Evolutionary conservation across 2,113 vertebrate genomes (phyloP).

Genomic region (Pungitius pungitius): DNA sequence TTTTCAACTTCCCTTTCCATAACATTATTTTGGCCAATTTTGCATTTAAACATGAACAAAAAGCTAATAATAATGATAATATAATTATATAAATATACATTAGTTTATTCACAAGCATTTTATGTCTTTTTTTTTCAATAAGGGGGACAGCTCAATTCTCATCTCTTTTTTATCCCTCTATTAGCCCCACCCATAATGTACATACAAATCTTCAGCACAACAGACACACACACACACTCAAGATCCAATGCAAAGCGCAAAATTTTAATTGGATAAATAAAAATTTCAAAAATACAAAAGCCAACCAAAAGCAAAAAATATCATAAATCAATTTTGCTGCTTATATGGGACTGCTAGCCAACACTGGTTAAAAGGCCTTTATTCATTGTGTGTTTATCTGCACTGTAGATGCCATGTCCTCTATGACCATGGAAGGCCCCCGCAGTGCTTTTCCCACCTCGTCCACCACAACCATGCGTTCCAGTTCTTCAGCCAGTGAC

Average conservation of each 20-base stretch:
- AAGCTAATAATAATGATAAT: slow-evolving; percentile 35
- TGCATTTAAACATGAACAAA: slow-evolving; percentile 37
- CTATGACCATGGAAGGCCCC: slow-evolving; percentile 98
- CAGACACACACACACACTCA: slow-evolving; percentile 24
- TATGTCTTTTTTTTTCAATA: slow-evolving; percentile 11
- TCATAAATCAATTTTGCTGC: slow-evolving; percentile 70
- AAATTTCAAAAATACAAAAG: slow-evolving; percentile 28
- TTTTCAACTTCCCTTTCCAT: slow-evolving; percentile 44
- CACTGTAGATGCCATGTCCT: slow-evolving; percentile 97
- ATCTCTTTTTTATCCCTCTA: slow-evolving; percentile 11
- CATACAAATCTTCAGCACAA: slow-evolving; percentile 24
- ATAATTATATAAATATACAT: background rate
- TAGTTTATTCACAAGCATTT: slow-evolving; percentile 8
- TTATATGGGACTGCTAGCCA: slow-evolving; percentile 95
- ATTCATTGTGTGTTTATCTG: slow-evolving; percentile 94
- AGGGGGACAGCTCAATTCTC: slow-evolving; percentile 33
- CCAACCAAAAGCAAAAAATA: slow-evolving; percentile 34
- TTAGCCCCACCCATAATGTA: slow-evolving; percentile 18
- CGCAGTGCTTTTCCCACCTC: slow-evolving; percentile 97
- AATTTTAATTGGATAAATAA: slow-evolving; percentile 55
- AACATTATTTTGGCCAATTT: slow-evolving; percentile 25
- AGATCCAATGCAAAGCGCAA: slow-evolving; percentile 62
- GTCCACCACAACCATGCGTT: slow-evolving; percentile 93
- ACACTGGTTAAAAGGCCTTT: slow-evolving; percentile 81
- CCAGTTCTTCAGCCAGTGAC: slow-evolving; percentile 90